Evolutionary conservation across 2,113 vertebrate genomes (phyloP), one percentile per base, ranked within the genome.

Genomic region (Boulengeromyrus knoepffleri): DNA sequence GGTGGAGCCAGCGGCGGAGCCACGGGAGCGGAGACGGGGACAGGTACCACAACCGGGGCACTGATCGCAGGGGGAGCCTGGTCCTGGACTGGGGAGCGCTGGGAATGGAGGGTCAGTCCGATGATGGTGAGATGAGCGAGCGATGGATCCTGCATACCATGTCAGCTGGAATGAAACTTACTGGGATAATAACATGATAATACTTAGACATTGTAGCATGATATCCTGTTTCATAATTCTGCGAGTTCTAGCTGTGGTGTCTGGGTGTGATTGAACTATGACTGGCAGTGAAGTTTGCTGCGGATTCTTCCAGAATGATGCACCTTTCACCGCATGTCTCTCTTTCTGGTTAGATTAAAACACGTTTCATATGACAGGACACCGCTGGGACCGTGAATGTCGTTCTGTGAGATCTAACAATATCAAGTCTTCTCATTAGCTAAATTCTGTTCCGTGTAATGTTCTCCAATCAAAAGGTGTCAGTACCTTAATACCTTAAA

Each of bases 41-140:
- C 96, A 97, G 98, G 98, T 99, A 97, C 93, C 88, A 91, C 85
- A 17, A 86, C 27, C 77, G 87, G 47, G 70, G 88, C 62, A 47
- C 10, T 50, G 31, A 90, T 80, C 13, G 36, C 74, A 17, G 12
- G 21, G 85, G 70, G 36, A 88, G 19, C 45, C 47, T 80, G 17
- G 74, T 39, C 0, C 74, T 42, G 74, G 15, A 39, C 74, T 7
- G 70, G 70, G 70, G 36, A 36, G 70, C 15, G 5, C 9, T 36
- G 31, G 74, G 31, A 6, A 80, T 80, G 74, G 74, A 36, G 74
- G 36, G 36, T 3, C 62, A 70, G 27, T 27, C n/a, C 6, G 74
- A 39, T 1, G 15, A 80, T 7, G 74, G 62, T 70, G 62, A 70
- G 62, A 27, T 13, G 10, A 3, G 10, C n/a, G 3, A 27, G n/a